Evolutionary conservation across 2,888 invertebrate genomes (phyloP).

Genomic region (Acanthosoma haemorrhoidale): DNA sequence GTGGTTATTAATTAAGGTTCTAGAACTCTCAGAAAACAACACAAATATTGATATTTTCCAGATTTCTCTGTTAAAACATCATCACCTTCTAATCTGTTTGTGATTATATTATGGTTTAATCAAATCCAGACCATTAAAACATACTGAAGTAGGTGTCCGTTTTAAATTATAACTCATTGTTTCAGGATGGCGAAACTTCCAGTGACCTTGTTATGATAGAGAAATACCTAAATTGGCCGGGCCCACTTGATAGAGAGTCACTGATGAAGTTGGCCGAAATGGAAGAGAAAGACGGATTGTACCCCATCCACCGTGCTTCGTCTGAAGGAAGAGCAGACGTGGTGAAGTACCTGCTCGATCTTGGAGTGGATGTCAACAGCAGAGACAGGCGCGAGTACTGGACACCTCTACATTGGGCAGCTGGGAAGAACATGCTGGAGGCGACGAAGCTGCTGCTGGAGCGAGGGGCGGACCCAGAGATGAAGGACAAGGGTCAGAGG

Average conservation of each 20-base stretch:
- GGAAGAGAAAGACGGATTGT: background rate
- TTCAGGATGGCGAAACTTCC: too few relatives aligned
- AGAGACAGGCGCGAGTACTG: background rate
- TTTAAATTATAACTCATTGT: too few relatives aligned
- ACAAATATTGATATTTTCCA: too few relatives aligned
- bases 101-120: too few relatives aligned
- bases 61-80: too few relatives aligned
- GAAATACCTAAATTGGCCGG: background rate
- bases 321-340: background rate
- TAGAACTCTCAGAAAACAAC: too few relatives aligned
- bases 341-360: background rate
- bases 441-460: background rate
- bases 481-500: background rate
- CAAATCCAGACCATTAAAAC: too few relatives aligned
- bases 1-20: too few relatives aligned
- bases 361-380: background rate
- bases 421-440: background rate
- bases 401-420: background rate
- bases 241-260: background rate
- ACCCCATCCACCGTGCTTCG: background rate
- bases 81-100: too few relatives aligned
- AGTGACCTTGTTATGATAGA: too few relatives aligned
- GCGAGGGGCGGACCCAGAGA: background rate
- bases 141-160: too few relatives aligned
- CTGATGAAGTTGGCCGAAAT: background rate